Evolutionary conservation across 2,888 invertebrate genomes (phyloP), one percentile per base, ranked within the genome.

Genomic region (Colletes collaris): DNA sequence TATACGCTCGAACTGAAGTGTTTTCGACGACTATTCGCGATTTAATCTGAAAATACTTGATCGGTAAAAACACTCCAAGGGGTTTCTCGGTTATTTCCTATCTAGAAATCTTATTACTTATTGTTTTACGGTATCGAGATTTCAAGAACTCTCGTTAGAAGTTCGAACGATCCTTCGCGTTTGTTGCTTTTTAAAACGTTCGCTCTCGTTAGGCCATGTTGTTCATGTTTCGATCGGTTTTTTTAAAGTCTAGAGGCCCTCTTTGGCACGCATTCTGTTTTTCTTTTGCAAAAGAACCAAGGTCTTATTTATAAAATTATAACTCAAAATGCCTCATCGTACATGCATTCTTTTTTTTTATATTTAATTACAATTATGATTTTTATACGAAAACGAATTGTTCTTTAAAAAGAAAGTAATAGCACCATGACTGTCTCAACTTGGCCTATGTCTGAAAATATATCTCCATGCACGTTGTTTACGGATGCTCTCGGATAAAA

Each of bases 121-220:
- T 27, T 46, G 4, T 2, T 27, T 44, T 3, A 8, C 10, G n/a
- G 7, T 0, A 13, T 5, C 7, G 27, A 44, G 40, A 19, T n/a
- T 58, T 44, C 19, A 62, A 66, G n/a, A 52, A 56, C 11, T 13
- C 13, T 7, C 55, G 8, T 35, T 40, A 27, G 10, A 56, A 56
- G 11, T 49, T 35, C 37, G 3, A 27, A 13, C 10, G 53, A 46
- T 64, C 40, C 44, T 11, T 35, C 49, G 27, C 1, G 16, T 49
- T 59, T 63, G 10, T 52, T 46, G 44, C 1, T 27, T 4, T 40
- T 52, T 40, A 50, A 10, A 59, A 64, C 16, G 13, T 46, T 49
- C 37, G 27, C 19, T 58, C 19, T 19, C 44, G 53, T 65, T 78
- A 78, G 78, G 78, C 77, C 78, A 69, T 37, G 49, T n/a, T 69